phyloP scores from a whole-genome alignment of 2,888 invertebrate species.

The Drosophila birchii region DNA sequence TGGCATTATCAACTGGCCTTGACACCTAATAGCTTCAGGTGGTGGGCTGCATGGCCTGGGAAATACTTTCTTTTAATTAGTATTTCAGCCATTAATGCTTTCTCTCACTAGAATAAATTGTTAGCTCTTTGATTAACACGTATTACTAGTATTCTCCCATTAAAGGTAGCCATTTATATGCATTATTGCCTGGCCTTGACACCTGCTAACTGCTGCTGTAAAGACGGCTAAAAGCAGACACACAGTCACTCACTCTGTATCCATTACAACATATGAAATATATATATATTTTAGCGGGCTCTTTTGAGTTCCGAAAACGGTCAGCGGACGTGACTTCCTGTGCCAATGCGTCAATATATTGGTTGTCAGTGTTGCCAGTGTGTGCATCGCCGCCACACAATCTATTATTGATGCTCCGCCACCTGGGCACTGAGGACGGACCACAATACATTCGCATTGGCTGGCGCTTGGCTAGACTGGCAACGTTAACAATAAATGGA shows the following conservation, averaged over 20 bases:
- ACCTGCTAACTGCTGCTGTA: constrained; percentile 33
- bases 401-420: constrained; percentile 61
- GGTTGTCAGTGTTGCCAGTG: constrained; percentile 47
- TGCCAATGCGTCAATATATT: constrained; percentile 50
- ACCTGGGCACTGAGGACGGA: constrained; percentile 62
- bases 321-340: constrained; percentile 78
- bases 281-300: constrained; percentile 40
- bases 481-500: constrained; percentile 55
- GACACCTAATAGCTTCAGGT: constrained; percentile 1
- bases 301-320: constrained; percentile 69
- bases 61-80: constrained; percentile 8
- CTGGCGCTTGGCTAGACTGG: constrained; percentile 68
- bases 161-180: not conserved
- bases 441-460: constrained; percentile 31
- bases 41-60: not conserved
- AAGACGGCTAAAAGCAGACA: not conserved
- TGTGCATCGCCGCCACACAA: constrained; percentile 10
- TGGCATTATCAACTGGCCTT: constrained; percentile 10
- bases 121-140: constrained; percentile 1
- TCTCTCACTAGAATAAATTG: not conserved
- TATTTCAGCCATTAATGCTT: constrained; percentile 3
- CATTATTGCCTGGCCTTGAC: constrained; percentile 61
- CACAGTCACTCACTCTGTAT: constrained; percentile 9
- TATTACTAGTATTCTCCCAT: not conserved
- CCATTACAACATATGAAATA: constrained; percentile 39